Evolutionary conservation across 1,140 invertebrate species (phyloP).

Genomic region (Drosophila auraria): DNA sequence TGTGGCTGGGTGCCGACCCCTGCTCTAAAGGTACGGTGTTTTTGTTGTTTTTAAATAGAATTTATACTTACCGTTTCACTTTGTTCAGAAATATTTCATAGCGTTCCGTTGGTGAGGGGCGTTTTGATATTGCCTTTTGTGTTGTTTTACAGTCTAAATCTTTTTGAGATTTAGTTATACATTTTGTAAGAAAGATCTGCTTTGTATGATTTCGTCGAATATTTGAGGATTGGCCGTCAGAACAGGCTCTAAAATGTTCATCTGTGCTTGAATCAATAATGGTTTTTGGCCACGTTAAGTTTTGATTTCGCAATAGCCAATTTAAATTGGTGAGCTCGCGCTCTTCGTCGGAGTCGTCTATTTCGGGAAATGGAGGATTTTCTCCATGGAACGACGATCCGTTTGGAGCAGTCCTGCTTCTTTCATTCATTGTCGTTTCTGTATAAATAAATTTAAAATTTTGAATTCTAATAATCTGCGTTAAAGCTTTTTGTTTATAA

Average conservation of each 20-base stretch:
- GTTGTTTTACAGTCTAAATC: slow-evolving; percentile 10
- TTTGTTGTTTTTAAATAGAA: background rate
- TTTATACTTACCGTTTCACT: slow-evolving; percentile 61
- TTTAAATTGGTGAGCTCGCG: slow-evolving; percentile 76
- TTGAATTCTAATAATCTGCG: background rate
- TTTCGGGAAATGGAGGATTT: background rate
- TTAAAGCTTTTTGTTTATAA: no score
- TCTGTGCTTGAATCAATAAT: slow-evolving; percentile 40
- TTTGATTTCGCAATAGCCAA: slow-evolving; percentile 78
- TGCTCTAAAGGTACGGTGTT: no score
- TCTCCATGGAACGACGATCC: background rate
- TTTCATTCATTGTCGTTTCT: background rate
- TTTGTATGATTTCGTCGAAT: slow-evolving; percentile 1
- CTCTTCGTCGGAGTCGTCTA: slow-evolving; percentile 62
- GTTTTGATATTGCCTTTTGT: slow-evolving; percentile 24
- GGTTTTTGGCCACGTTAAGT: slow-evolving; percentile 64
- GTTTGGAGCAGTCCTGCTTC: background rate
- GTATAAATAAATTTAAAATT: background rate
- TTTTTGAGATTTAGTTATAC: slow-evolving; percentile 1
- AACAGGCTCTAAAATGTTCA: slow-evolving; percentile 13
- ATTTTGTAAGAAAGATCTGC: slow-evolving; percentile 14
- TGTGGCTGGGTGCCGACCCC: no score
- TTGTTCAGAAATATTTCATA: slow-evolving; percentile 76
- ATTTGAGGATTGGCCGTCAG: background rate
- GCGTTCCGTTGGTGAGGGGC: slow-evolving; percentile 64